Conservation (phyloP, 2,113 vertebrate genomes). For the Pomatostomus ruficeps region DNA sequence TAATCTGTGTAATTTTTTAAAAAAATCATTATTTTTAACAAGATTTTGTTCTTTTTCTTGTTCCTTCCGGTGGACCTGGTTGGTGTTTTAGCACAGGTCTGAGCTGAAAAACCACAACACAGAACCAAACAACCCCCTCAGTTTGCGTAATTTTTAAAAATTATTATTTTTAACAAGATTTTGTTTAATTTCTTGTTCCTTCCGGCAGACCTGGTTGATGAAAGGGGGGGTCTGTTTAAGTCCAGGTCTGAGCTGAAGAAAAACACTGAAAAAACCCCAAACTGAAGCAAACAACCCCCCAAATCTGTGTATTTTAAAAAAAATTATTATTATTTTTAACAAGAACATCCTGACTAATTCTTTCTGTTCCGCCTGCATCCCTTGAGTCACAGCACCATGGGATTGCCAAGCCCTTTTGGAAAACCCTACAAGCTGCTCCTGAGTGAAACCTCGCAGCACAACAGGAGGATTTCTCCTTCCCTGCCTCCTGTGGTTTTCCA, state of each 20-base stretch:
- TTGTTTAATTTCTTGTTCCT: no score
- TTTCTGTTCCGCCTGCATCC: background rate
- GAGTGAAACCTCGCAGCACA: background rate
- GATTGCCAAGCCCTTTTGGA: background rate
- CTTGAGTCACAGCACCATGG: background rate
- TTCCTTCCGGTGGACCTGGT: background rate
- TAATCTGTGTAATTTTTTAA: background rate
- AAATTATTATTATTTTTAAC: background rate
- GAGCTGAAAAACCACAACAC: background rate
- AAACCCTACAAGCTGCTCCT: background rate
- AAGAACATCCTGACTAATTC: background rate
- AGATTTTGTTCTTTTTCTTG: background rate
- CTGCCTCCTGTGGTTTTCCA: background rate
- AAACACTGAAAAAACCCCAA: no score
- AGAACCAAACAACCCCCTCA: accelerated
- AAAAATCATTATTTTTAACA: background rate
- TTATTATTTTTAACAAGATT: no score
- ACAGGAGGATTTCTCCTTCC: background rate
- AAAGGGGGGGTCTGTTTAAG: no score
- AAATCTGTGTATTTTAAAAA: no score
- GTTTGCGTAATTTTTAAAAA: no score
- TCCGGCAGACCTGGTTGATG: no score
- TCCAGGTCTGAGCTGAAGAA: no score
- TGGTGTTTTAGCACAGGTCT: background rate
- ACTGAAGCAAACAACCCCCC: no score